A percentile compares a stretch with the other conserved stretches of the same genome.
phyloP scores from a whole-genome alignment of 1,140 invertebrate species.

The Diprion similis region DNA sequence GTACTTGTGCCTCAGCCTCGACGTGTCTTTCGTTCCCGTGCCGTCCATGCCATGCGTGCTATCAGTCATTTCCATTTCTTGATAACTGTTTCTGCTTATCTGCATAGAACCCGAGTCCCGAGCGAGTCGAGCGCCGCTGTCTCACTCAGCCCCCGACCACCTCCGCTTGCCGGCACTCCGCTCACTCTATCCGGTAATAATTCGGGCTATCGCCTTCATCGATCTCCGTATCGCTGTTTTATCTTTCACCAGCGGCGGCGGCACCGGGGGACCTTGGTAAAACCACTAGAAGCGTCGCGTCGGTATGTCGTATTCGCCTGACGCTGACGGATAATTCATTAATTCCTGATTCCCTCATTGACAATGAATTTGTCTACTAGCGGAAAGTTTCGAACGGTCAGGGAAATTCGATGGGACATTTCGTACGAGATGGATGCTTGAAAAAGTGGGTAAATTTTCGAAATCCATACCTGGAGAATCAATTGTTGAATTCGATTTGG shows the following conservation, averaged over 20 bases:
- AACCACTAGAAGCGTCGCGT: not conserved
- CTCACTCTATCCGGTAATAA: conserved; percentile 63
- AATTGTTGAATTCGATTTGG: too few relatives aligned
- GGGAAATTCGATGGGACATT: too few relatives aligned
- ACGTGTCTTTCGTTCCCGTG: too few relatives aligned
- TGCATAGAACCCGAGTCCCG: conserved; percentile 45
- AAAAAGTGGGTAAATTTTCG: too few relatives aligned
- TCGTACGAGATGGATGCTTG: too few relatives aligned
- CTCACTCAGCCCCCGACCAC: conserved; percentile 30
- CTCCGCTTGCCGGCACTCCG: conserved; percentile 28
- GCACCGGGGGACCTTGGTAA: conserved; percentile 25
- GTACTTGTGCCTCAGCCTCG: too few relatives aligned
- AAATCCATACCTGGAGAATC: too few relatives aligned
- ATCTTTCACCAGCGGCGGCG: conserved; percentile 59
- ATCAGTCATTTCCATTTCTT: conserved; percentile 64
- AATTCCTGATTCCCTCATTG: too few relatives aligned
- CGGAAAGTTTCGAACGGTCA: too few relatives aligned
- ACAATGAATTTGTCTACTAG: too few relatives aligned
- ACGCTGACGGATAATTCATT: too few relatives aligned
- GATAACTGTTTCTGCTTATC: conserved; percentile 63
- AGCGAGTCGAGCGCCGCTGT: conserved; percentile 33
- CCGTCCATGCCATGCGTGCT: conserved; percentile 32
- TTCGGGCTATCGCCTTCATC: conserved; percentile 61
- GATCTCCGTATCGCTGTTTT: conserved; percentile 63
- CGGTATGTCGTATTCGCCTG: too few relatives aligned